These are phyloP conservation scores for Drosophila prolongata DNA, from an alignment of 2,888 invertebrate genomes.

Conservation along the genomic window DNA sequence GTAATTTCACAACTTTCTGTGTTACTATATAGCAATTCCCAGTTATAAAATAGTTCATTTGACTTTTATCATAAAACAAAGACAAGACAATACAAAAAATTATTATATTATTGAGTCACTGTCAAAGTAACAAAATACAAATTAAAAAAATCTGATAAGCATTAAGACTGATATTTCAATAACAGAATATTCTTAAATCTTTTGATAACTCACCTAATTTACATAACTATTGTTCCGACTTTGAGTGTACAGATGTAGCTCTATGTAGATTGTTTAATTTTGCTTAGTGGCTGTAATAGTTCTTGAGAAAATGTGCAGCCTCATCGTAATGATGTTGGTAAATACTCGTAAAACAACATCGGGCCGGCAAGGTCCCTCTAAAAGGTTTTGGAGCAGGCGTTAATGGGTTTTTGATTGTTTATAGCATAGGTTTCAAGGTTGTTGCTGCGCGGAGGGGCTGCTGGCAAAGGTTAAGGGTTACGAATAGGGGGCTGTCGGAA, in stretches of 20 bases:
- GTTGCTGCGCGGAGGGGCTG: conserved; percentile 23
- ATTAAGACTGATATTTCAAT: neutral
- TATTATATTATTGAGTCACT: no score
- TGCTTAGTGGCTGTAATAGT: conserved; percentile 73
- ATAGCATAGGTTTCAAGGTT: conserved; percentile 60
- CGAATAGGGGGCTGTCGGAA: conserved; percentile 23
- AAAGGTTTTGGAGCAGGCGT: conserved; percentile 56
- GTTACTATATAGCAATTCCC: no score
- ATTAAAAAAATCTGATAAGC: neutral
- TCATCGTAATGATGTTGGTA: conserved; percentile 76
- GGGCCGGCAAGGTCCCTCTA: conserved; percentile 24
- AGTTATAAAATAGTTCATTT: no score
- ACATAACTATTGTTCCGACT: neutral
- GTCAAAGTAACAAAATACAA: no score
- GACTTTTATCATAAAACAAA: no score
- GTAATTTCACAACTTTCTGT: no score
- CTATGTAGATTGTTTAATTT: conserved; percentile 60
- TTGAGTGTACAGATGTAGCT: conserved; percentile 9
- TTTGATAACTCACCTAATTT: neutral
- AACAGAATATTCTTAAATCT: neutral
- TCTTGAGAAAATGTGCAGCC: conserved; percentile 75
- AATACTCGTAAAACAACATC: conserved; percentile 49
- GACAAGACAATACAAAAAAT: no score
- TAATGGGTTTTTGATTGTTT: conserved; percentile 65
- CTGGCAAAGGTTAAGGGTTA: conserved; percentile 41